Evolutionary conservation across 1,140 invertebrate species (phyloP).

Genomic region (Brachionus plicatilis): DNA sequence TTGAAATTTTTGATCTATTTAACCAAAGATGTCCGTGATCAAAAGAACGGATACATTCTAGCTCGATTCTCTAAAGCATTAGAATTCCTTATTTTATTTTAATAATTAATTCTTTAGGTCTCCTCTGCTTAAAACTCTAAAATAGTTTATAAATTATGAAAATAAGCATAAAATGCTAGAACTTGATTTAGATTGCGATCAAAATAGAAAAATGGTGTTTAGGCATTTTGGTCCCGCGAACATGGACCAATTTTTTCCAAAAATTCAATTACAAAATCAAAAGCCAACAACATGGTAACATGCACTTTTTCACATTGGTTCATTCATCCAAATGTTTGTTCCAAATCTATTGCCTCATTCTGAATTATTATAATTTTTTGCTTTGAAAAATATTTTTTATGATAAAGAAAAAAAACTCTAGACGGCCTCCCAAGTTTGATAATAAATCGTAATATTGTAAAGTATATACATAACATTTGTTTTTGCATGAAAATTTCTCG

Average conservation of each 20-base stretch:
- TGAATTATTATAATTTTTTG: neutral
- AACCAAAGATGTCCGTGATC: neutral
- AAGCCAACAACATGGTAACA: neutral
- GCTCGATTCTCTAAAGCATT: neutral
- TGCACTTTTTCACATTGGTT: neutral
- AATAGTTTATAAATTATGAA: conserved; percentile 31
- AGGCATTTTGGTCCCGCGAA: no score
- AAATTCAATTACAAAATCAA: neutral
- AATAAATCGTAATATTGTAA: neutral
- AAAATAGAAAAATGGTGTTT: neutral
- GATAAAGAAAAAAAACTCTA: neutral
- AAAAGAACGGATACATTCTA: neutral
- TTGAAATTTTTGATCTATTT: neutral
- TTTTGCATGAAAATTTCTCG: neutral
- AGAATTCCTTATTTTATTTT: conserved; percentile 13
- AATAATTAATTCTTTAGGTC: conserved; percentile 23
- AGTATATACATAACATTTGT: neutral
- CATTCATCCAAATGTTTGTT: neutral
- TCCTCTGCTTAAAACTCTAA: neutral
- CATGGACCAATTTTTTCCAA: neutral
- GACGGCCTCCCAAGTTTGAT: neutral
- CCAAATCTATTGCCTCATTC: neutral
- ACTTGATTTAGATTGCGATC: neutral
- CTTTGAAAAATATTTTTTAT: neutral
- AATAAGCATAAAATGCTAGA: neutral